These are phyloP conservation scores for Bombus fervidus DNA, from an alignment of 1,140 invertebrate genomes.

Conservation along the genomic window DNA sequence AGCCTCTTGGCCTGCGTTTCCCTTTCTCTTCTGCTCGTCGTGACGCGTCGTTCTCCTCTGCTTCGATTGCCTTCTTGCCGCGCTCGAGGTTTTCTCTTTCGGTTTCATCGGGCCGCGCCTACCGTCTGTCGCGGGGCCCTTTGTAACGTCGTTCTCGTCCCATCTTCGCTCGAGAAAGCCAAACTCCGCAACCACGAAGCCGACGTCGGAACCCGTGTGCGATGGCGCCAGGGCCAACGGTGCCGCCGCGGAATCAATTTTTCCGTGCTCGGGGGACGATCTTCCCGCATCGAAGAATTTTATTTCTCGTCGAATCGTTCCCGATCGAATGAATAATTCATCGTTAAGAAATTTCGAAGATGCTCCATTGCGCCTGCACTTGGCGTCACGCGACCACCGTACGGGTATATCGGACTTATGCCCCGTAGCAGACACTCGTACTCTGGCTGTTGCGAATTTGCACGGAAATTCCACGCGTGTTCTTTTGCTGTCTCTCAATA, in stretches of 20 bases:
- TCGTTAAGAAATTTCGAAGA: constrained; percentile 26
- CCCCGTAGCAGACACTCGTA: not conserved
- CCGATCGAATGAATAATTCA: constrained; percentile 48
- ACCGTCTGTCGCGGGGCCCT: constrained; percentile 57
- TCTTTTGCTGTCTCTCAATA: not conserved
- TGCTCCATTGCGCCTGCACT: not conserved
- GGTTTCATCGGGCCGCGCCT: constrained; percentile 43
- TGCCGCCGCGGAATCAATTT: constrained; percentile 15
- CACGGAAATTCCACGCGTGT: constrained; percentile 7
- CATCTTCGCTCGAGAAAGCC: not conserved
- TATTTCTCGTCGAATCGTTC: constrained; percentile 10
- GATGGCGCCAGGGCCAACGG: not conserved
- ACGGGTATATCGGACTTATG: not conserved
- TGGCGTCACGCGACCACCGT: not conserved
- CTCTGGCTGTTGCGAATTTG: not conserved
- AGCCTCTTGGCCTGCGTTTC: constrained; percentile 58
- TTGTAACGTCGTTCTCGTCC: constrained; percentile 18
- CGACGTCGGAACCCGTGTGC: not conserved
- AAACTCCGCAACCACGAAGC: not conserved
- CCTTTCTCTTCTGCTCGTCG: constrained; percentile 10
- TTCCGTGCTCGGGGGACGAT: not conserved
- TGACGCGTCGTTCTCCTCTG: not conserved
- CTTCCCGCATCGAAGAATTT: not conserved
- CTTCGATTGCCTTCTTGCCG: no score
- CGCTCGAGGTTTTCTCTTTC: not conserved